Conservation (phyloP, 2,797 vertebrate genomes). For the Amblyopsis hoosieri region DNA sequence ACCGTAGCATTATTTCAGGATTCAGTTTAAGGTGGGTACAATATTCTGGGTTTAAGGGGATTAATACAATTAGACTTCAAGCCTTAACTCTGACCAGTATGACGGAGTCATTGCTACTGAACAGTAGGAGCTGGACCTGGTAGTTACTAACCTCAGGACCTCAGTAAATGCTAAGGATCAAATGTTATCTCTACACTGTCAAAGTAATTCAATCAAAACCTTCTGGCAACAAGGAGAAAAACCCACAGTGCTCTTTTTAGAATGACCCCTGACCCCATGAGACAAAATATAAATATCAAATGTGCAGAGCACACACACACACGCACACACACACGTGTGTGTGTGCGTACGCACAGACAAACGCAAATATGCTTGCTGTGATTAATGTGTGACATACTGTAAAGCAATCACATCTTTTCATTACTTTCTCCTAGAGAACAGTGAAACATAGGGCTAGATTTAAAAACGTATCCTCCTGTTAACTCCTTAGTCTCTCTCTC, state of each 20-base stretch:
- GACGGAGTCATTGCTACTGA: constrained; percentile 18
- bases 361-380: constrained; percentile 16
- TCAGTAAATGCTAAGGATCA: constrained; percentile 47
- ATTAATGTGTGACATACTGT: constrained; percentile 52
- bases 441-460: constrained; percentile 66
- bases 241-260: constrained; percentile 12
- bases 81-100: constrained; percentile 19
- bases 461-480: constrained; percentile 61
- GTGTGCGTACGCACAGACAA: constrained; percentile 7
- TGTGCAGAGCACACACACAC: constrained; percentile 8
- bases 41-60: constrained; percentile 45
- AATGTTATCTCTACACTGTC: constrained; percentile 55
- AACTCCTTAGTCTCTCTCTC: constrained; percentile 63
- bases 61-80: constrained; percentile 50
- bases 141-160: constrained; percentile 34
- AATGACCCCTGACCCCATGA: constrained; percentile 17
- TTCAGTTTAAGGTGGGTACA: constrained; percentile 18
- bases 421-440: constrained; percentile 52
- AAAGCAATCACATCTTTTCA: constrained; percentile 36
- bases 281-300: constrained; percentile 12
- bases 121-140: constrained; percentile 8
- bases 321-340: not conserved
- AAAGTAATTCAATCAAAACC: constrained; percentile 60
- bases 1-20: not conserved
- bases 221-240: constrained; percentile 13